A percentile compares a stretch with the other conserved stretches of the same genome.
Conservation (phyloP, 2,888 invertebrate genomes). For the Microplitis deprimator region DNA sequence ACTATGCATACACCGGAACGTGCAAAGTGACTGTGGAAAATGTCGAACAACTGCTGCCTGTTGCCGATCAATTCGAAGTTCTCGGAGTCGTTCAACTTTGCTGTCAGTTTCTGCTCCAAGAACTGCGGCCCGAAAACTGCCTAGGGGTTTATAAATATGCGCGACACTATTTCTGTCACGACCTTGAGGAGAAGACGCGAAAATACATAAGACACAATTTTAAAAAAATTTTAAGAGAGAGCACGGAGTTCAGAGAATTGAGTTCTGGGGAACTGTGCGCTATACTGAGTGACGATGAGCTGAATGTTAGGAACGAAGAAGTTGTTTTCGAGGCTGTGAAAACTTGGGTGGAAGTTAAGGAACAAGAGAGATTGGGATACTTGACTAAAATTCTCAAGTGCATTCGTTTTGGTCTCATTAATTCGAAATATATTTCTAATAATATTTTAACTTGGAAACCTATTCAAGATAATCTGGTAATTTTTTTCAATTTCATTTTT, state of each 20-base stretch:
- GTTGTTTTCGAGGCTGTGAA: slow-evolving; percentile 82
- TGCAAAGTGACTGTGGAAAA: slow-evolving; percentile 78
- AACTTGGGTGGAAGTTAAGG: slow-evolving; percentile 79
- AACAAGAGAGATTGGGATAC: slow-evolving; percentile 73
- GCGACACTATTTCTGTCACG: slow-evolving; percentile 79
- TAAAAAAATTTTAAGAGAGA: slow-evolving; percentile 76
- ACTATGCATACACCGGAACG: slow-evolving; percentile 82
- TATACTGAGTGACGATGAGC: slow-evolving; percentile 79
- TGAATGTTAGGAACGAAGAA: slow-evolving; percentile 83
- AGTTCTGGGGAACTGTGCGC: slow-evolving; percentile 76
- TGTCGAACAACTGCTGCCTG: slow-evolving; percentile 79
- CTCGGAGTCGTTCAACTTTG: slow-evolving; percentile 81
- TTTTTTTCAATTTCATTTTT: slow-evolving; percentile 33
- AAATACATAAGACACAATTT: slow-evolving; percentile 76
- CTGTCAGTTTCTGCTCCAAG: slow-evolving; percentile 78
- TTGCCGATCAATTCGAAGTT: slow-evolving; percentile 83
- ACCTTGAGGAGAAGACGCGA: slow-evolving; percentile 77
- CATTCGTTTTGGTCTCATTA: slow-evolving; percentile 79
- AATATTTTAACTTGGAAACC: slow-evolving; percentile 75
- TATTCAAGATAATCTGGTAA: slow-evolving; percentile 73
- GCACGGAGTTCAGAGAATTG: slow-evolving; percentile 78
- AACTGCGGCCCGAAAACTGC: slow-evolving; percentile 80
- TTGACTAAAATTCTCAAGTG: slow-evolving; percentile 77
- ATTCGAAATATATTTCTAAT: slow-evolving; percentile 74
- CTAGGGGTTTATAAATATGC: slow-evolving; percentile 81